Conservation (phyloP, 2,888 invertebrate genomes). For the Neelides folsomi region DNA sequence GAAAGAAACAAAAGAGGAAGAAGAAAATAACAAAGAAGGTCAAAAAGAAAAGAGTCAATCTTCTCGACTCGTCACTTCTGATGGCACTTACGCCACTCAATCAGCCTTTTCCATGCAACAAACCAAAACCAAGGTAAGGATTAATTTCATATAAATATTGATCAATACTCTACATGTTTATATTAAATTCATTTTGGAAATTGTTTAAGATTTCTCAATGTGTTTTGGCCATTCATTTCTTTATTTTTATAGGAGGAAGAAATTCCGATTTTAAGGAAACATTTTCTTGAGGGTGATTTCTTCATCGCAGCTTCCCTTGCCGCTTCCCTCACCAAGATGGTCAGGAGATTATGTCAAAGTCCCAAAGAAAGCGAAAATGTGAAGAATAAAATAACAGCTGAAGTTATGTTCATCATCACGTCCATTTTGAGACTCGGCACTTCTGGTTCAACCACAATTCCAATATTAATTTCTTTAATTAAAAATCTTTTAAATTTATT, state of each 20-base stretch:
- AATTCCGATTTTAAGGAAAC: conserved; percentile 67
- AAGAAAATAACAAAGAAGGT: conserved; percentile 9
- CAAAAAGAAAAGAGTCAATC: conserved; percentile 12
- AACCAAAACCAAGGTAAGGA: conserved; percentile 18
- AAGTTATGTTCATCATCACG: conserved; percentile 77
- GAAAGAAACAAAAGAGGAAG: conserved; percentile 43
- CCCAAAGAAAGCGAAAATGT: conserved; percentile 35
- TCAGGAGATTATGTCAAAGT: conserved; percentile 48
- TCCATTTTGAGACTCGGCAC: conserved; percentile 74
- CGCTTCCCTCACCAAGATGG: conserved; percentile 79
- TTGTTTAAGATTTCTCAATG: neutral
- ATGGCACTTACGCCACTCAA: conserved; percentile 97
- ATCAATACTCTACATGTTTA: no score
- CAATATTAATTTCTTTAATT: neutral
- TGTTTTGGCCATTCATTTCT: neutral
- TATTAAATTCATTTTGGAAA: no score
- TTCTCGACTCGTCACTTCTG: conserved; percentile 69
- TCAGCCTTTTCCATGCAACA: conserved; percentile 71
- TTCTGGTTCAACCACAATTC: conserved; percentile 41
- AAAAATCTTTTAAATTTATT: neutral
- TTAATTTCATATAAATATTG: neutral
- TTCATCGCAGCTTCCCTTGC: conserved; percentile 87
- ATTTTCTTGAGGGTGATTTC: conserved; percentile 87
- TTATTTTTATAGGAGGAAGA: conserved; percentile 40
- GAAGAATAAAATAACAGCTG: conserved; percentile 53